Conservation (phyloP, 2,888 invertebrate genomes). For the Erannis defoliaria region DNA sequence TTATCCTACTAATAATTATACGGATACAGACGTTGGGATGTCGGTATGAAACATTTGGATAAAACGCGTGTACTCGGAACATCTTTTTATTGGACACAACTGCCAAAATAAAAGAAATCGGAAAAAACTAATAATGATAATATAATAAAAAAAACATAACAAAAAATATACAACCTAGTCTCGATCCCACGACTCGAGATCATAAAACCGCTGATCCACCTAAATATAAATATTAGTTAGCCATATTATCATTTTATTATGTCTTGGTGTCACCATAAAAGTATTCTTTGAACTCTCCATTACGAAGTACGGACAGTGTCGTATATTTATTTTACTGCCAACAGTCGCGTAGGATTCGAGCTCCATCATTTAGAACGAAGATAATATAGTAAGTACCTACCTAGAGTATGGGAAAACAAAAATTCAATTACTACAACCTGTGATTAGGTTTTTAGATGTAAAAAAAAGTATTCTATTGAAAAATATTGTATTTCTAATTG, state of each 20-base stretch:
- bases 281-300: constrained; percentile 37
- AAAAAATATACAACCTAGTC: constrained; percentile 3
- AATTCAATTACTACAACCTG: too few species aligned
- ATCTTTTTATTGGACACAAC: too few species aligned
- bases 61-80: too few species aligned
- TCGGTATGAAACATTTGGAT: too few species aligned
- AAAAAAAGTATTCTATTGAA: too few species aligned
- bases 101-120: too few species aligned
- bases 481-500: too few species aligned
- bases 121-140: too few species aligned
- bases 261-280: constrained; percentile 30
- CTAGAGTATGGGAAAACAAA: not conserved
- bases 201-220: constrained; percentile 22
- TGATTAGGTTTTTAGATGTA: too few species aligned
- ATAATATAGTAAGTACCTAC: not conserved
- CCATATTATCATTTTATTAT: constrained; percentile 32
- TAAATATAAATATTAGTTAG: constrained; percentile 30
- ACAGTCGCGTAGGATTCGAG: constrained; percentile 15
- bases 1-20: too few species aligned
- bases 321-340: constrained; percentile 32
- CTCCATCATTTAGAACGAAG: constrained; percentile 13
- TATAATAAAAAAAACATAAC: not conserved
- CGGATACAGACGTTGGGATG: too few species aligned
- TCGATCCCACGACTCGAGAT: constrained; percentile 2
- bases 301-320: constrained; percentile 16